These are phyloP conservation scores for Anguilla anguilla DNA, from an alignment of 2,797 vertebrate species.

Conservation along the genomic window DNA sequence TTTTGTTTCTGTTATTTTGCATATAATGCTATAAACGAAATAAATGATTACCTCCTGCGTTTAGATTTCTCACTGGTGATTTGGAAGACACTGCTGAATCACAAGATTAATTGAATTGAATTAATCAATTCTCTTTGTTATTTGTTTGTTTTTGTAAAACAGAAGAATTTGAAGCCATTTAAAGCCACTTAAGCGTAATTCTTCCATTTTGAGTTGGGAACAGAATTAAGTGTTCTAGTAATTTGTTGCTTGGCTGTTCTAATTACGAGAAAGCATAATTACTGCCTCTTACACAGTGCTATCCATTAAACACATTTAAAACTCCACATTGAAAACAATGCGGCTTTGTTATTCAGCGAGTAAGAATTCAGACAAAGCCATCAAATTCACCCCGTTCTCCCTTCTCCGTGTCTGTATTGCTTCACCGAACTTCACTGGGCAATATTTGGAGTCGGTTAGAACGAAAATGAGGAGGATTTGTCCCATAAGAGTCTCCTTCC, in stretches of 20 bases:
- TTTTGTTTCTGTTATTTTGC: no score
- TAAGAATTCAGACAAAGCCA: background rate
- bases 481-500: background rate
- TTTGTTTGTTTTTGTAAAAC: background rate
- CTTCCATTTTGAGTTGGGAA: background rate
- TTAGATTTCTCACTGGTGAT: background rate
- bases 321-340: background rate
- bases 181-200: background rate
- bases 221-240: background rate
- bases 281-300: background rate
- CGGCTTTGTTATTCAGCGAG: background rate
- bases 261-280: background rate
- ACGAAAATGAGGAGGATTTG: background rate
- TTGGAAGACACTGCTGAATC: no score
- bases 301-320: background rate
- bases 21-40: background rate
- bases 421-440: background rate
- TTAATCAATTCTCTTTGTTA: background rate
- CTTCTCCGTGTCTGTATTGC: background rate
- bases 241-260: background rate
- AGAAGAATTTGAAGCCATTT: slow-evolving; percentile 7
- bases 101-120: background rate
- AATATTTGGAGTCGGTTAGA: background rate
- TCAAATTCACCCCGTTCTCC: background rate
- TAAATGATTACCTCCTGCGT: background rate